Percentiles rank a stretch among this genome's conserved stretches.
Conservation (phyloP, 1,140 invertebrate genomes). For the Oedothorax gibbosus region DNA sequence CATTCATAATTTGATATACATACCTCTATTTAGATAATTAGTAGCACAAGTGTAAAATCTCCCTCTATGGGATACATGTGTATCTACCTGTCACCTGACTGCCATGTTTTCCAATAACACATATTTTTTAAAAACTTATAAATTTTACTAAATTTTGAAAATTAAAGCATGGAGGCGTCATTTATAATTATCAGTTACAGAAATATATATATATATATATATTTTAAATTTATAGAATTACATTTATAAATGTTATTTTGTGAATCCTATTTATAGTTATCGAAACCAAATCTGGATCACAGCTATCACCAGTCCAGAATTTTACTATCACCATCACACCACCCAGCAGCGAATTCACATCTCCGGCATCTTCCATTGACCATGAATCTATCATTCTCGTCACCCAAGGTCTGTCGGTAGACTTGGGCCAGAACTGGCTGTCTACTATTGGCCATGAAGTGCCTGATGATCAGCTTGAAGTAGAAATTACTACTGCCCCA, state of each 20-base stretch:
- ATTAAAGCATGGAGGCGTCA: no score
- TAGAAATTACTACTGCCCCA: slow-evolving; percentile 40
- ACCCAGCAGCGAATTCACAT: slow-evolving; percentile 27
- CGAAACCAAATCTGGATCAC: slow-evolving; percentile 26
- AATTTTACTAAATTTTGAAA: no score
- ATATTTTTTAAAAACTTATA: no score
- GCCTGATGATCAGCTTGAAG: slow-evolving; percentile 50
- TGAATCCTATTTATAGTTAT: slow-evolving; percentile 19
- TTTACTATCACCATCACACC: slow-evolving; percentile 43
- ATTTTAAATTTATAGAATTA: no score
- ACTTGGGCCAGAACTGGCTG: slow-evolving; percentile 25
- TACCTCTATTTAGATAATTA: no score
- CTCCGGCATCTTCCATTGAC: slow-evolving; percentile 41
- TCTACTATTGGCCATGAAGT: slow-evolving; percentile 31
- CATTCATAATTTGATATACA: no score
- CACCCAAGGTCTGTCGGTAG: slow-evolving; percentile 2
- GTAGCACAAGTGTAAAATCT: no score
- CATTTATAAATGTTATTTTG: not conserved
- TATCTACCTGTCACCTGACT: no score
- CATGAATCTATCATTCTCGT: slow-evolving; percentile 14
- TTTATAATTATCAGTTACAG: no score
- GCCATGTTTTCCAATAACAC: no score
- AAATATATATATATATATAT: no score
- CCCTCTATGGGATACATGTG: no score
- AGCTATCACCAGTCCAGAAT: slow-evolving; percentile 41